A percentile compares a stretch with the other conserved stretches of the same genome.
Conservation (phyloP, 2,113 vertebrate genomes). For the Oxyura jamaicensis region DNA sequence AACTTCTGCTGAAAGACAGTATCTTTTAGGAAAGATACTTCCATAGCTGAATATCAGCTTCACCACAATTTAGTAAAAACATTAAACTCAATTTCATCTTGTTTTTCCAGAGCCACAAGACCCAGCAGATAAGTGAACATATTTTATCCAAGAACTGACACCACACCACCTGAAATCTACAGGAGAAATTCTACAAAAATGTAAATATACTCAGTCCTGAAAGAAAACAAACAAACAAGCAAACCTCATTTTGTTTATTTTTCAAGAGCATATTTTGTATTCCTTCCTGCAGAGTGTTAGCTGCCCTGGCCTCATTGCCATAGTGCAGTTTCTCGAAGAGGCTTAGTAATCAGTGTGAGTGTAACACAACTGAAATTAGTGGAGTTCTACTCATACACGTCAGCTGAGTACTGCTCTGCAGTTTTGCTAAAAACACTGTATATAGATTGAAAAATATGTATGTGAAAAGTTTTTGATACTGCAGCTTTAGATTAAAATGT, state of each 20-base stretch:
- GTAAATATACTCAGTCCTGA: neutral
- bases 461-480: neutral
- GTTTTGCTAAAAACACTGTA: neutral
- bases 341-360: neutral
- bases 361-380: neutral
- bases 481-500: neutral
- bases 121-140: neutral
- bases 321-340: neutral
- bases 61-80: neutral
- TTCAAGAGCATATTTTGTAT: neutral
- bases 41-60: neutral
- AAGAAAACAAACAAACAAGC: neutral
- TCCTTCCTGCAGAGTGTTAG: neutral
- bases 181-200: neutral
- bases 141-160: neutral
- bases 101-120: neutral
- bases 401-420: neutral
- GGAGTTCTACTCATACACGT: neutral
- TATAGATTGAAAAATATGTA: neutral
- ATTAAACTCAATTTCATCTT: conserved; percentile 2
- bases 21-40: neutral
- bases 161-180: neutral
- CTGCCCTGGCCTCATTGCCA: neutral
- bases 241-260: neutral
- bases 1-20: neutral